Conservation (phyloP, 2,113 vertebrate species). For the Phrynosoma blainvillii region DNA sequence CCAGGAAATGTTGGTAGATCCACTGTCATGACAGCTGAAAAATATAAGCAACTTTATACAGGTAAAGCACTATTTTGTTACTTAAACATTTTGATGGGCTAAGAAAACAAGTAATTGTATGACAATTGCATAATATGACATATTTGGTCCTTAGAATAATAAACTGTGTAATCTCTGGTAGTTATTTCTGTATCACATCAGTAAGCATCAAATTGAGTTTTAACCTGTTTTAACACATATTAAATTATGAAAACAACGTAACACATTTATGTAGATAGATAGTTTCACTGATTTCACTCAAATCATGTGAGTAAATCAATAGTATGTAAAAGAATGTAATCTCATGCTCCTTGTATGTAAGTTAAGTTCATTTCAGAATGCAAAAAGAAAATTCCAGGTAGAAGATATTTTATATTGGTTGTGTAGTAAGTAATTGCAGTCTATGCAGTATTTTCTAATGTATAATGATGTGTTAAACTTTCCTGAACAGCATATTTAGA, state of each 20-base stretch:
- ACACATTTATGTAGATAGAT: background rate
- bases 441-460: constrained; percentile 33
- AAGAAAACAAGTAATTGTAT: constrained; percentile 26
- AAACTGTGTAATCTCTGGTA: constrained; percentile 2
- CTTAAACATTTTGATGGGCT: background rate
- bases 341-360: constrained; percentile 14
- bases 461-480: background rate
- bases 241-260: constrained; percentile 15
- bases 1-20: constrained; percentile 6
- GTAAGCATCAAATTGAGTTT: constrained; percentile 24
- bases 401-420: constrained; percentile 36
- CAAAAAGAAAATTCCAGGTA: constrained; percentile 38
- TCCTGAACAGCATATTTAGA: background rate
- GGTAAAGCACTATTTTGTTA: constrained; percentile 53
- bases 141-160: constrained; percentile 32
- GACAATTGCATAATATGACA: constrained; percentile 27
- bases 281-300: constrained; percentile 33
- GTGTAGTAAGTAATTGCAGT: constrained; percentile 47
- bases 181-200: constrained; percentile 27
- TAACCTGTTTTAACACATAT: background rate
- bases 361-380: constrained; percentile 37
- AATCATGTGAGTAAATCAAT: constrained; percentile 19
- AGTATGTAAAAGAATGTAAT: background rate
- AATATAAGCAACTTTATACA: background rate
- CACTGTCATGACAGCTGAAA: rapidly evolving